Evolutionary conservation across 2,797 vertebrate genomes (phyloP), one percentile per base, ranked within the genome.

Genomic region (Lepus oiostolus): DNA sequence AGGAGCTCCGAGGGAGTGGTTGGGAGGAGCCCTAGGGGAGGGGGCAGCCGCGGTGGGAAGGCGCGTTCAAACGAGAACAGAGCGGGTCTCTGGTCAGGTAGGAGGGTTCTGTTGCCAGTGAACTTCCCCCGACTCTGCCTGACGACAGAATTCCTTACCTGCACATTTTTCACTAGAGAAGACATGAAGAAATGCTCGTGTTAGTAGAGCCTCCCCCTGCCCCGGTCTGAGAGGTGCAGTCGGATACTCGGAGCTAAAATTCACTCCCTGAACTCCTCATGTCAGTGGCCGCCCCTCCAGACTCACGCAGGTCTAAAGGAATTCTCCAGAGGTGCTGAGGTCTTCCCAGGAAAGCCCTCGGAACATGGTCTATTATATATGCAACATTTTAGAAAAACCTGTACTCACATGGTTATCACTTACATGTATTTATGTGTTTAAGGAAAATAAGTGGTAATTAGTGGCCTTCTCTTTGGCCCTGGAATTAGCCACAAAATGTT

Each of bases 81-180:
- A 4, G 19, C 1, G 60, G 50, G 32, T 28, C 74, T 60, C 65
- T 54, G 72, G 30, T 70, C 30, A 35, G 5, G 60, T 6, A 32
- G 28, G 62, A 86, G 71, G 42, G 11, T 26, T 77, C 68, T 80
- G 2, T 28, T 42, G 71, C 42, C 50, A 65, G 5, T 30, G 17
- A 54, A 79, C 88, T 85, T 79, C 76, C 67, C 76, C 79, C 50
- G 72, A 74, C 68, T 84, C 19, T 35, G 21, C 2, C 47, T n/a
- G 17, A n/a, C 70, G 35, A 74, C 58, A 75, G 32, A 58, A 79
- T 47, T 58, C 38, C 67, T 95, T 60, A 81, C 30, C 30, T 71
- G 62, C 88, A 26, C 54, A 88, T 81, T 71, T 54, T 82, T 86
- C 82, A 81, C n/a, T 79, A 83, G 84, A 65, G 94, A 80, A 47